Conservation (phyloP, 2,888 invertebrate genomes). For the Drosophila yooni region DNA sequence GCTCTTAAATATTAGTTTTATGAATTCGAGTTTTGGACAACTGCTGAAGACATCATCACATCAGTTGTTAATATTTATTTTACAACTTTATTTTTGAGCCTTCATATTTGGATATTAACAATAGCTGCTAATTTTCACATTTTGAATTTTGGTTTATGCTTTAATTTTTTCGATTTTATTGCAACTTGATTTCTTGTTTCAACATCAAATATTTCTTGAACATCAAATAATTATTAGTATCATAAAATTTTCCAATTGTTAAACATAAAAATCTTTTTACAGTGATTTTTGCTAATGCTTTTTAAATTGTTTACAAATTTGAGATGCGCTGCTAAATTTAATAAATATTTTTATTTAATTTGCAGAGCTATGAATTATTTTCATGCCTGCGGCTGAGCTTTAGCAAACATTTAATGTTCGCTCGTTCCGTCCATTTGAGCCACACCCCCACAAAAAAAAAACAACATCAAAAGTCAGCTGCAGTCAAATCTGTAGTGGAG, state of each 20-base stretch:
- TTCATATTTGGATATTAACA: conserved; percentile 31
- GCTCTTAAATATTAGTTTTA: conserved; percentile 19
- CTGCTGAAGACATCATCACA: conserved; percentile 42
- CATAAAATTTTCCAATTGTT: not conserved
- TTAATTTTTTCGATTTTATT: conserved; percentile 9
- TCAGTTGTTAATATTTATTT: conserved; percentile 46
- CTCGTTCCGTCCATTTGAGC: conserved; percentile 13
- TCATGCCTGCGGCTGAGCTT: not conserved
- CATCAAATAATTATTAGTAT: not conserved
- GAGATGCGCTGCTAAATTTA: not conserved
- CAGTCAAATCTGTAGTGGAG: conserved; percentile 3
- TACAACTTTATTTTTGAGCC: conserved; percentile 16
- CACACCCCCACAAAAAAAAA: conserved; percentile 27
- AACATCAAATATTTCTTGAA: not conserved
- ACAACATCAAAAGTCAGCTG: conserved; percentile 2
- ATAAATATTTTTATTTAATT: not conserved
- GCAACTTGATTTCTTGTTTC: not conserved
- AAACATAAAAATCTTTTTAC: not conserved
- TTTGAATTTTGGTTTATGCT: conserved; percentile 30
- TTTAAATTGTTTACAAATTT: not conserved
- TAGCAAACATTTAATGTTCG: not conserved
- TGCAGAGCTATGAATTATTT: not conserved
- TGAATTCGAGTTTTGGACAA: conserved; percentile 17
- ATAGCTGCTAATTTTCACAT: conserved; percentile 63
- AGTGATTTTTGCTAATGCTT: not conserved